Evolutionary conservation across 2,797 vertebrate species (phyloP).

Genomic region (Pseudopleuronectes americanus): DNA sequence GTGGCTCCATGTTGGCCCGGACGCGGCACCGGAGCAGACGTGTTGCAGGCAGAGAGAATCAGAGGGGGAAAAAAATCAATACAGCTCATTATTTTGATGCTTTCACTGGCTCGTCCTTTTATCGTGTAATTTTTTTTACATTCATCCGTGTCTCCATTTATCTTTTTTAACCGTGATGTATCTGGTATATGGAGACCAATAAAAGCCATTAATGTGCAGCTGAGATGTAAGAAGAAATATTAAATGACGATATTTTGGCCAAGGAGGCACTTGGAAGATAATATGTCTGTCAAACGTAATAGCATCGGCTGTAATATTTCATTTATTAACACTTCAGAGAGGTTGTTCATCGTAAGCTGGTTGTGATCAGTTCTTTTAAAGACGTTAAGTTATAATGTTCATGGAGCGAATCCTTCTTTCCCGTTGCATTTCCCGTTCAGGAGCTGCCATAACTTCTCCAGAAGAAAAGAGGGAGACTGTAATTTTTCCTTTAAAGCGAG

Average conservation of each 20-base stretch:
- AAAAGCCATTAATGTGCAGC: slow-evolving; percentile 17
- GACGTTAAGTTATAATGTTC: not conserved
- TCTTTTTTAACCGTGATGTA: slow-evolving; percentile 28
- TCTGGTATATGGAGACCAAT: slow-evolving; percentile 21
- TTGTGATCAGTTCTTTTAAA: not conserved
- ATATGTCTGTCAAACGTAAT: slow-evolving; percentile 18
- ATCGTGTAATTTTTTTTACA: slow-evolving; percentile 32
- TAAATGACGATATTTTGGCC: slow-evolving; percentile 23
- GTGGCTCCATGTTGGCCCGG: slow-evolving; percentile 36
- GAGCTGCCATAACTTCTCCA: not conserved
- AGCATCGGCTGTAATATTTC: slow-evolving; percentile 5
- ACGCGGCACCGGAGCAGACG: slow-evolving; percentile 33
- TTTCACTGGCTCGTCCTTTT: slow-evolving; percentile 47
- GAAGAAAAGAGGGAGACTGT: slow-evolving; percentile 38
- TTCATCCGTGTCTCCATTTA: slow-evolving; percentile 20
- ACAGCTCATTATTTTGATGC: slow-evolving; percentile 58
- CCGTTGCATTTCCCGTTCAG: not conserved
- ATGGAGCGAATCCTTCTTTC: not conserved
- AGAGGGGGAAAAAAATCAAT: slow-evolving; percentile 23
- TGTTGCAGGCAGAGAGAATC: slow-evolving; percentile 35
- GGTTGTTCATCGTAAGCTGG: slow-evolving; percentile 2
- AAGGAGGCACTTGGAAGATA: slow-evolving; percentile 29
- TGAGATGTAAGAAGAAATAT: slow-evolving; percentile 9
- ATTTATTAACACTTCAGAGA: slow-evolving; percentile 23
- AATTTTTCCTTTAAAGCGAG: slow-evolving; percentile 40